Conservation (phyloP, 2,113 vertebrate genomes). For the Abramis brama region DNA sequence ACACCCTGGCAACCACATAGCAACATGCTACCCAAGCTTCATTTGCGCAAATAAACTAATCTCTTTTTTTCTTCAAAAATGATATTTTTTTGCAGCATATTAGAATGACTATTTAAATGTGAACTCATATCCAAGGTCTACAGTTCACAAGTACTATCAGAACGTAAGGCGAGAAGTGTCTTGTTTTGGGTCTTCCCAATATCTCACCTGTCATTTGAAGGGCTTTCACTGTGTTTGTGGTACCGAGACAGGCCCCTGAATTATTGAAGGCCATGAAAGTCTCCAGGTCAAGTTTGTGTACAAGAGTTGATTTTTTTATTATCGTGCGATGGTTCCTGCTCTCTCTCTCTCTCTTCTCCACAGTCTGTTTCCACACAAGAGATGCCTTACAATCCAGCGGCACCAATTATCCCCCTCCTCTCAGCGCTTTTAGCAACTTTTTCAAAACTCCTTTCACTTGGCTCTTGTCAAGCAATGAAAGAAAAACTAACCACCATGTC, state of each 20-base stretch:
- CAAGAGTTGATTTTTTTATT: slow-evolving; percentile 97
- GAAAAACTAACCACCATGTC: slow-evolving; percentile 99
- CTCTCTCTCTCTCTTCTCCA: slow-evolving; percentile 76
- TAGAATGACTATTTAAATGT: not conserved
- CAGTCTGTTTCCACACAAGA: slow-evolving; percentile 93
- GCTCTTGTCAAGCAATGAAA: slow-evolving; percentile 99
- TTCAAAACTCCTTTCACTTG: slow-evolving; percentile 99
- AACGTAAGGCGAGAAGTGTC: not conserved
- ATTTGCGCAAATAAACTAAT: not conserved
- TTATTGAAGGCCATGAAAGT: slow-evolving; percentile 84
- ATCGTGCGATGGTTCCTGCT: slow-evolving; percentile 75
- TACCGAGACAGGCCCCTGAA: slow-evolving; percentile 62
- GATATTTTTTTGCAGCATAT: not conserved
- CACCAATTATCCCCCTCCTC: slow-evolving; percentile 98
- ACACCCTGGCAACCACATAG: not conserved
- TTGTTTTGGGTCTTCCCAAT: not conserved
- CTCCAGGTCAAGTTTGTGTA: slow-evolving; percentile 99
- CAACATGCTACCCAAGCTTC: not conserved
- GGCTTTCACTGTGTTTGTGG: not conserved
- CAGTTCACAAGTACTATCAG: not conserved
- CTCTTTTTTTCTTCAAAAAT: not conserved
- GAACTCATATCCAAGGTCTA: not conserved
- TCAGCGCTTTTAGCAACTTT: slow-evolving; percentile 99
- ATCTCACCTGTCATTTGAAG: not conserved
- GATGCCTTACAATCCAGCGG: slow-evolving; percentile 86